phyloP scores from a whole-genome alignment of 2,888 invertebrate genomes.

The Heliothis peltigera region DNA sequence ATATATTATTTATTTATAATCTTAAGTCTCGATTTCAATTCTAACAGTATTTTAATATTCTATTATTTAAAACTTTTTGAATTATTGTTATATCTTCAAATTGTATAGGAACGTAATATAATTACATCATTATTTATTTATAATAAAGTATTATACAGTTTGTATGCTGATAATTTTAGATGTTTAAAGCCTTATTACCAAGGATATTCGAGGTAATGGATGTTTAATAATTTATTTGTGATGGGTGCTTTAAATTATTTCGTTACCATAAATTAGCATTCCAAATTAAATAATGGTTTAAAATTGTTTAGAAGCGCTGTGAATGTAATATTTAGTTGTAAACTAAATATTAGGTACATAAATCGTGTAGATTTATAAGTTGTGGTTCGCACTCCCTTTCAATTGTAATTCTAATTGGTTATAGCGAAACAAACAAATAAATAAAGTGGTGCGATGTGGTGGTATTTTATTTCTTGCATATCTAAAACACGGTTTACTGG shows the following conservation, averaged over 20 bases:
- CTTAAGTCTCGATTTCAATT: constrained; percentile 11
- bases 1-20: constrained; percentile 5
- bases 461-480: constrained; percentile 17
- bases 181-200: constrained; percentile 31
- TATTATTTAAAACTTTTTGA: constrained; percentile 19
- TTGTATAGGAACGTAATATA: constrained; percentile 33
- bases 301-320: constrained; percentile 43
- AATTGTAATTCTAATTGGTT: constrained; percentile 59
- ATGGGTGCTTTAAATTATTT: constrained; percentile 44
- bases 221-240: constrained; percentile 39
- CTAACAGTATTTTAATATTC: constrained; percentile 24
- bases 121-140: constrained; percentile 37
- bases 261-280: constrained; percentile 15
- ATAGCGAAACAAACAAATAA: constrained; percentile 57
- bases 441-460: constrained; percentile 48
- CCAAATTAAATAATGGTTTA: constrained; percentile 7
- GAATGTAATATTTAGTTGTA: constrained; percentile 44
- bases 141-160: constrained; percentile 31
- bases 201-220: constrained; percentile 39
- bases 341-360: constrained; percentile 41
- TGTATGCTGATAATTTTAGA: constrained; percentile 17
- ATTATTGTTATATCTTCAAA: constrained; percentile 26
- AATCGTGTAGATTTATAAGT: constrained; percentile 46
- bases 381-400: constrained; percentile 60
- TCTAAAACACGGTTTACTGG: background rate